Evolutionary conservation across 2,113 vertebrate species (phyloP).

Genomic region (Melozone crissalis): DNA sequence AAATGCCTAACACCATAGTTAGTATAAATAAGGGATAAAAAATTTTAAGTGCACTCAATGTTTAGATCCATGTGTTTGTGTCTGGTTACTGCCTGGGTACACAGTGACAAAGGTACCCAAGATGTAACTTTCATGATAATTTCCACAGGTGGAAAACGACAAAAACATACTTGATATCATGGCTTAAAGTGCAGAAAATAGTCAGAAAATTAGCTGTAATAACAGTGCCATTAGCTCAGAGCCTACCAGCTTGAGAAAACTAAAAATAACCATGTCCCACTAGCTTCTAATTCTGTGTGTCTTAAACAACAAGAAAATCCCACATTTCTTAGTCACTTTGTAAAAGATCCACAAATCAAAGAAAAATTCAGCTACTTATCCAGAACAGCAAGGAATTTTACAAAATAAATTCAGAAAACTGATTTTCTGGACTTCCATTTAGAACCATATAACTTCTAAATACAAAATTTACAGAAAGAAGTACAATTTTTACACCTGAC

Average conservation of each 20-base stretch:
- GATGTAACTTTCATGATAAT: neutral
- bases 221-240: neutral
- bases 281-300: neutral
- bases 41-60: conserved; percentile 2
- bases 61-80: neutral
- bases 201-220: conserved; percentile 12
- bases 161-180: neutral
- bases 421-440: neutral
- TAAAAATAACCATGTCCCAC: neutral
- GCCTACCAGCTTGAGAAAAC: neutral
- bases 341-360: neutral
- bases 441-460: neutral
- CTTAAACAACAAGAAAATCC: neutral
- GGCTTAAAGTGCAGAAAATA: conserved; percentile 50
- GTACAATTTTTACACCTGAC: neutral
- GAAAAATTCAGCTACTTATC: neutral
- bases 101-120: neutral
- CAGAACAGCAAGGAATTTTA: neutral
- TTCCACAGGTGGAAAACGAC: conserved; percentile 6
- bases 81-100: neutral
- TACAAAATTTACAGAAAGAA: neutral
- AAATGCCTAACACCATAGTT: conserved; percentile 33
- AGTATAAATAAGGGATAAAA: conserved; percentile 56
- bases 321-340: neutral
- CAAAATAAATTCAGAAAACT: neutral